A percentile compares a stretch with the other conserved stretches of the same genome.
Conservation (phyloP, 2,888 invertebrate species). For the Cremastobaeus sp. region DNA sequence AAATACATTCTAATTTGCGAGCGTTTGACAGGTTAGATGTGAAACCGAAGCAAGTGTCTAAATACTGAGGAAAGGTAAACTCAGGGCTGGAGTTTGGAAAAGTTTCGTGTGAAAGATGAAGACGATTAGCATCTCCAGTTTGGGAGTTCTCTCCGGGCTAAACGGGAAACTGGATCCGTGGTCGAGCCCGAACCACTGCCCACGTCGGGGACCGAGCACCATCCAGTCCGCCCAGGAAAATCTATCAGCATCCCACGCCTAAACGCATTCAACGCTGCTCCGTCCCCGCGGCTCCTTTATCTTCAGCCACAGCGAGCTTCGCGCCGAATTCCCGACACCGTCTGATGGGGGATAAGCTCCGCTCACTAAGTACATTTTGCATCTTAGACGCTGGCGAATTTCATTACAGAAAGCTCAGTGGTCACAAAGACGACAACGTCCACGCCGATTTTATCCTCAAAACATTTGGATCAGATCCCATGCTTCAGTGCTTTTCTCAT, state of each 20-base stretch:
- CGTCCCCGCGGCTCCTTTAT: constrained; percentile 55
- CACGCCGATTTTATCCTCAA: constrained; percentile 43
- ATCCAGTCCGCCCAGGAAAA: constrained; percentile 69
- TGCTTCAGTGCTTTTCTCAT: constrained; percentile 44
- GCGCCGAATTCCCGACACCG: constrained; percentile 50
- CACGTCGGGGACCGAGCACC: constrained; percentile 64
- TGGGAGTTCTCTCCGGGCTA: constrained; percentile 47
- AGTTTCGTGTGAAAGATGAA: constrained; percentile 58
- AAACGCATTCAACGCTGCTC: constrained; percentile 55
- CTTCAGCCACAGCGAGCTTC: constrained; percentile 46
- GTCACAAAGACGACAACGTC: constrained; percentile 58
- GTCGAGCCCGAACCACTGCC: constrained; percentile 63
- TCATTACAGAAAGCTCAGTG: constrained; percentile 60
- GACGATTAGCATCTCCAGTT: constrained; percentile 61
- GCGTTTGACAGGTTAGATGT: constrained; percentile 43
- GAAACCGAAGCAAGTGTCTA: constrained; percentile 43
- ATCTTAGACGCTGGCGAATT: constrained; percentile 74
- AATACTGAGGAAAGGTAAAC: constrained; percentile 50
- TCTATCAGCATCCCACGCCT: constrained; percentile 68
- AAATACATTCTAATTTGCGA: constrained; percentile 38
- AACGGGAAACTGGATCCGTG: constrained; percentile 68
- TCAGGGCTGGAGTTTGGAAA: constrained; percentile 40
- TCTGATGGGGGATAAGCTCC: constrained; percentile 67
- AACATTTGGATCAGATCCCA: constrained; percentile 47
- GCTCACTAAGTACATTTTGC: constrained; percentile 76